A percentile compares a stretch with the other conserved stretches of the same genome.
These are phyloP conservation scores for Dicroscelio sp. DNA, from an alignment of 2,888 invertebrate species.

Conservation along the genomic window DNA sequence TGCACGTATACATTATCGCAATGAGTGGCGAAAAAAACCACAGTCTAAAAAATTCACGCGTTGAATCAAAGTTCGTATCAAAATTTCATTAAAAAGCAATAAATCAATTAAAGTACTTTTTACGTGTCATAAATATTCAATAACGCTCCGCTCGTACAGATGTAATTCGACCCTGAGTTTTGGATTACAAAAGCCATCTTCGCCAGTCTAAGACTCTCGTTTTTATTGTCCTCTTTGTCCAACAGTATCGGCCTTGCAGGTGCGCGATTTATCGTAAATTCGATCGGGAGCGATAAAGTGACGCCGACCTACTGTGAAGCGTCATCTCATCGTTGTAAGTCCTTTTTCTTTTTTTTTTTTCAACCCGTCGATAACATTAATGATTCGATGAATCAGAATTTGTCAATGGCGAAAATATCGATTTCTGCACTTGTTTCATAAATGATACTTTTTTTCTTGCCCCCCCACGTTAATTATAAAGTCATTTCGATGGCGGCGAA, in stretches of 20 bases:
- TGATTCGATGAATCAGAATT: constrained; percentile 3
- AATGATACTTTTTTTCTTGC: too few relatives aligned
- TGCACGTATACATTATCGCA: constrained; percentile 20
- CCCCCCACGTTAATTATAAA: too few relatives aligned
- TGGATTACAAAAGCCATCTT: constrained; percentile 73
- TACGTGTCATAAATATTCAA: constrained; percentile 68
- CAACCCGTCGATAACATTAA: constrained; percentile 61
- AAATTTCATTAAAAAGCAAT: constrained; percentile 61
- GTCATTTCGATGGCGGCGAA: neutral
- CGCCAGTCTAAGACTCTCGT: constrained; percentile 44
- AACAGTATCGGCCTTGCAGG: constrained; percentile 76
- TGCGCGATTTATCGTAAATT: constrained; percentile 76
- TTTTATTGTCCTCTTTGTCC: constrained; percentile 64
- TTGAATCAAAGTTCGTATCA: constrained; percentile 29
- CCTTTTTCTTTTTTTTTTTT: constrained; percentile 49
- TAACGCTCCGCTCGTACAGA: constrained; percentile 47
- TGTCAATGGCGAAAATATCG: too few relatives aligned
- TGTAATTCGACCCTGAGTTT: constrained; percentile 68
- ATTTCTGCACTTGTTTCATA: too few relatives aligned
- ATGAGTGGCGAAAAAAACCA: neutral
- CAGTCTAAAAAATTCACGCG: too few relatives aligned
- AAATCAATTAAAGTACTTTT: constrained; percentile 54
- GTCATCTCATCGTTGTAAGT: constrained; percentile 38
- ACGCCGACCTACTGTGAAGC: constrained; percentile 69
- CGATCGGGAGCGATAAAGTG: constrained; percentile 70